Base-by-base conservation (phyloP, 35 echinoderm and acorn worm genomes). In the Apostichopus californicus region DNA sequence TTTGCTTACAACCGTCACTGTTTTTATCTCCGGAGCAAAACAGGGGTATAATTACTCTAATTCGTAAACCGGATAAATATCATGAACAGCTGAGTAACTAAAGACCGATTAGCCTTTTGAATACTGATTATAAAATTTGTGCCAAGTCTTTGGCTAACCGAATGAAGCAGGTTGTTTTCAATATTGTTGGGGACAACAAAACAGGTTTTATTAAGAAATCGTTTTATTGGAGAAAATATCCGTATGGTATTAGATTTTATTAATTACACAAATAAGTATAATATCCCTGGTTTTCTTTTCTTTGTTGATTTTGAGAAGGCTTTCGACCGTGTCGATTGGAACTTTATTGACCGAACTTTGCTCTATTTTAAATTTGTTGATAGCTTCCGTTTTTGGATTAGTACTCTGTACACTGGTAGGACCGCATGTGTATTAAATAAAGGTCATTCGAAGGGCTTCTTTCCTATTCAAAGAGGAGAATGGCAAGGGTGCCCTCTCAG, bases 401-500 rank as follows among this genome's bases (percentile, higher is more conserved):
- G 28, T 54, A 90, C 77, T 90, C 18, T 94, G 11, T 94, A 94
- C 77, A 77, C 14, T 60, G 56, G 80, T 93, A 94, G 90, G 81
- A 77, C 89, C 53, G 79, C 79, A 22, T 94, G 93, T 87, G 90
- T 94, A 63, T 55, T 84, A 53, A 94, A 94, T 92, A 94, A 88
- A 66, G 89, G 89, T 77, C 72, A 79, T 92, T 78, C 81, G 15
- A 90, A 88, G 28, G 18, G 23, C 63, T 94, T 56, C 54, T 94
- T 94, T 61, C 73, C 77, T 10, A 63, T 86, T n/a, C 1, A n/a
- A 78, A 86, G 89, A 56, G 93, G 93, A 28, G 80, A 92, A 10
- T 34, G 93, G 11, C 89, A 94, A 86, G 93, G 93, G 5, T 86
- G 72, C 72, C 93, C 93, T 10, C 23, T 94, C 21, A 87, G 81